Conservation (phyloP, 2,797 vertebrate species). For the Graptemys geographica region DNA sequence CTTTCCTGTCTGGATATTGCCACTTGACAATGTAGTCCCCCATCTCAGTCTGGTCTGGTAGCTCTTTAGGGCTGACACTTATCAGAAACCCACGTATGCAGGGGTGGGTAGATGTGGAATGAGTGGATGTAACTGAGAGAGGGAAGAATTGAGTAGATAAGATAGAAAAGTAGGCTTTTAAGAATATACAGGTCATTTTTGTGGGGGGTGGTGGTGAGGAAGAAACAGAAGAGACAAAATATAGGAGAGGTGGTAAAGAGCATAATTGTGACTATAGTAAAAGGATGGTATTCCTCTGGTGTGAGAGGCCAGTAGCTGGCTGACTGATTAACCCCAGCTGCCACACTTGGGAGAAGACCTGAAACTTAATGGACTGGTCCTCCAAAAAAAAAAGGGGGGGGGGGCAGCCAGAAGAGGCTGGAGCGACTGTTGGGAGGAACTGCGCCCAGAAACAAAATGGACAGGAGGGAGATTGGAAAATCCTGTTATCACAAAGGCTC, state of each 20-base stretch:
- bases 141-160: background rate
- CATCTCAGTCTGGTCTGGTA: background rate
- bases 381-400: too few relatives aligned
- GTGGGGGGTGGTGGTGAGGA: too few relatives aligned
- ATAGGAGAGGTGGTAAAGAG: background rate
- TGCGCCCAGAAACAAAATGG: background rate
- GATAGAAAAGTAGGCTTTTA: background rate
- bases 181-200: background rate
- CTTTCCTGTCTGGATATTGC: background rate
- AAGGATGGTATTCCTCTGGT: too few relatives aligned
- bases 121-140: background rate
- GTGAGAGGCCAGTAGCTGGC: background rate
- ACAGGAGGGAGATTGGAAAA: background rate
- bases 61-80: background rate
- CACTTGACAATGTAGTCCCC: background rate
- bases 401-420: background rate
- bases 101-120: background rate
- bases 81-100: background rate
- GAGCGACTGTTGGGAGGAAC: background rate
- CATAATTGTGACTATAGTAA: background rate
- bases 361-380: too few relatives aligned
- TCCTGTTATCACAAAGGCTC: background rate
- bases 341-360: background rate
- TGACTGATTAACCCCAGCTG: background rate
- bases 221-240: background rate